Evolutionary conservation across 1,140 invertebrate species (phyloP).

Genomic region (Radopholus similis): DNA sequence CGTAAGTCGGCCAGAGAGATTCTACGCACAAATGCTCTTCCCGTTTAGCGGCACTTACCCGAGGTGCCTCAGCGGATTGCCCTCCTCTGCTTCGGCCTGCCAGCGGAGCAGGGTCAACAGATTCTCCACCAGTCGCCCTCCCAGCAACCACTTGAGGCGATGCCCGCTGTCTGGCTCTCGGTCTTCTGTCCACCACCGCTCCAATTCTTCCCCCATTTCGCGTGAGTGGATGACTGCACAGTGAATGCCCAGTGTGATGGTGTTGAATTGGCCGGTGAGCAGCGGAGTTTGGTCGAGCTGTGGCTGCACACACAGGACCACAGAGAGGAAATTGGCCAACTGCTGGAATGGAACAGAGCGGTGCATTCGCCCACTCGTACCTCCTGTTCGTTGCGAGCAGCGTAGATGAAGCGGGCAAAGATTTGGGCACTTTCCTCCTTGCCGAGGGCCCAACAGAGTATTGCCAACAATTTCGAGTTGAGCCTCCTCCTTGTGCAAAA

Average conservation of each 20-base stretch:
- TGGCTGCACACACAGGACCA: slow-evolving; percentile 1
- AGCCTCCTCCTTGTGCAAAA: background rate
- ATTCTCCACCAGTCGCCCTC: slow-evolving; percentile 15
- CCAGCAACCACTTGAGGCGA: background rate
- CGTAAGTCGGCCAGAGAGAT: slow-evolving; percentile 24
- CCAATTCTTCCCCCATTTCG: background rate
- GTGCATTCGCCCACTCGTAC: background rate
- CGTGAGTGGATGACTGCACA: background rate
- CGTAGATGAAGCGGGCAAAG: slow-evolving; percentile 10
- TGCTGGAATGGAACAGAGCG: background rate
- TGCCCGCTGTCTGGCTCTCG: background rate
- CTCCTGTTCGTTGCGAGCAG: slow-evolving; percentile 3
- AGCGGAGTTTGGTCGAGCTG: background rate
- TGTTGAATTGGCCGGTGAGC: too few relatives aligned
- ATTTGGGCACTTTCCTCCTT: background rate
- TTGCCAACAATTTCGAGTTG: slow-evolving; percentile 3
- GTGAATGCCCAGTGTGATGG: too few relatives aligned
- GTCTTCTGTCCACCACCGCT: background rate
- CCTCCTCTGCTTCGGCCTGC: slow-evolving; percentile 4
- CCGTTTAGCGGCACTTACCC: background rate
- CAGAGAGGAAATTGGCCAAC: slow-evolving; percentile 11
- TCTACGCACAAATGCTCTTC: background rate
- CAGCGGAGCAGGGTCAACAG: slow-evolving; percentile 15
- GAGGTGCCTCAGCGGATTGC: background rate
- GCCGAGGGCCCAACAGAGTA: slow-evolving; percentile 16